phyloP scores from a whole-genome alignment of 2,888 invertebrate genomes.

The Bunonema sp. region DNA sequence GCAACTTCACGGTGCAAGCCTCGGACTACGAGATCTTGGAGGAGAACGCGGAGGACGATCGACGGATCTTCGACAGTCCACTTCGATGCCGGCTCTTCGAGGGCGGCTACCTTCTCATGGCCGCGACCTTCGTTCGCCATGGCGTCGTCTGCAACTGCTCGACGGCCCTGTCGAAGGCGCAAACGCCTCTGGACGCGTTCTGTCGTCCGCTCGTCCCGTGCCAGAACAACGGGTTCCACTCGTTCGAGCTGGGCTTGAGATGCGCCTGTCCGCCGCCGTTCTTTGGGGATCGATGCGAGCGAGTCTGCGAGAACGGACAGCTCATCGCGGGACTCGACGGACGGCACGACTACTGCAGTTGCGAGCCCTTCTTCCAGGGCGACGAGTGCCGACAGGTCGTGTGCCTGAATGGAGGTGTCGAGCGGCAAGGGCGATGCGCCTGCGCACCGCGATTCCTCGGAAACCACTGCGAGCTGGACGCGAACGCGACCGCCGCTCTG shows the following conservation, averaged over 20 bases:
- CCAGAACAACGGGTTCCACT: constrained; percentile 31
- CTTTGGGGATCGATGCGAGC: constrained; percentile 39
- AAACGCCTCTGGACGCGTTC: constrained; percentile 18
- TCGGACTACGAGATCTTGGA: no score
- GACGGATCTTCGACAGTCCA: no score
- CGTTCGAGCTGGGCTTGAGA: constrained; percentile 2
- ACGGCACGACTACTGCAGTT: constrained; percentile 33
- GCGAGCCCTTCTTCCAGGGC: constrained; percentile 38
- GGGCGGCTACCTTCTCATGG: no score
- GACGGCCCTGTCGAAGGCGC: neutral
- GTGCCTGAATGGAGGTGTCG: constrained; percentile 35
- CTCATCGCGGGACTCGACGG: constrained; percentile 21
- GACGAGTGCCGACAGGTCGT: constrained; percentile 37
- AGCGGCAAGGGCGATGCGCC: constrained; percentile 14
- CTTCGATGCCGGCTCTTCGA: no score
- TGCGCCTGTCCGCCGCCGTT: constrained; percentile 33
- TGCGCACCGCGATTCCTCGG: constrained; percentile 36
- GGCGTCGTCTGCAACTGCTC: no score
- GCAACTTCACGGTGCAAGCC: no score
- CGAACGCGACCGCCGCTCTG: constrained; percentile 21
- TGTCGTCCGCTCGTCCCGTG: constrained; percentile 32
- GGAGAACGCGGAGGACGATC: no score
- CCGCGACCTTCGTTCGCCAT: no score
- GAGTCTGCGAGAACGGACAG: constrained; percentile 39
- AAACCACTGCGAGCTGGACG: constrained; percentile 39